Evolutionary conservation across 2,888 invertebrate genomes (phyloP).

Genomic region (Acrocyrtus sp.): DNA sequence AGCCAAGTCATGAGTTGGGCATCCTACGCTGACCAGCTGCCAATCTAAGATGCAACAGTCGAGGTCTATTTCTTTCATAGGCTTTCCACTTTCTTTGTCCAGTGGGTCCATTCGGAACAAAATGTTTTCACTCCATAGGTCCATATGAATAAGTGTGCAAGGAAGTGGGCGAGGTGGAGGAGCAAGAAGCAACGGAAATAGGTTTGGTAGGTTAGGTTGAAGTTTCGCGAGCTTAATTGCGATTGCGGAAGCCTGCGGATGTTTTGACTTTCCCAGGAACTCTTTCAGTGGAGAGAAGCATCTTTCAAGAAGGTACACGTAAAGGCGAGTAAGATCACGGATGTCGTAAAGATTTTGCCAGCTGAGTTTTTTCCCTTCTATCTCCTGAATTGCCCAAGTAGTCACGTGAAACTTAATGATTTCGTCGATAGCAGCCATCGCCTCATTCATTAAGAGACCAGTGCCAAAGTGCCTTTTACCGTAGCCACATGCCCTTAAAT

Average conservation of each 20-base stretch:
- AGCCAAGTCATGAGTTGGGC: conserved; percentile 63
- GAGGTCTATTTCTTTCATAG: conserved; percentile 39
- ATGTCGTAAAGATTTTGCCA: conserved; percentile 20
- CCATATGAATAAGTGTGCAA: conserved; percentile 62
- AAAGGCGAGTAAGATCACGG: conserved; percentile 11
- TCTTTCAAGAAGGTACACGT: conserved; percentile 13
- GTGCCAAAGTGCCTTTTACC: conserved; percentile 62
- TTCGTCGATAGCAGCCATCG: conserved; percentile 56
- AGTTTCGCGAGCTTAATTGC: not conserved
- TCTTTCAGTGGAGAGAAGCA: conserved; percentile 6
- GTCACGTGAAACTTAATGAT: conserved; percentile 63
- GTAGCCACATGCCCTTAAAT: conserved; percentile 62
- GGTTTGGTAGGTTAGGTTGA: conserved; percentile 4
- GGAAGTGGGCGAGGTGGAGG: conserved; percentile 1
- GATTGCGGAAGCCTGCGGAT: conserved; percentile 2
- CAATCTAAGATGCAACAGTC: conserved; percentile 64
- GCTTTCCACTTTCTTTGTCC: conserved; percentile 18
- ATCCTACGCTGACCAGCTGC: conserved; percentile 63
- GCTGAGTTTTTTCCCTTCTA: conserved; percentile 16
- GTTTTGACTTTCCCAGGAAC: conserved; percentile 1
- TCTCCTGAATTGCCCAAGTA: conserved; percentile 58
- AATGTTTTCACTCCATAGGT: conserved; percentile 64
- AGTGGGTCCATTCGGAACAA: conserved; percentile 61
- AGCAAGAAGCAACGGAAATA: conserved; percentile 5
- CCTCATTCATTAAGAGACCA: conserved; percentile 61